phyloP scores from a whole-genome alignment of 2,113 vertebrate genomes.

The Hippolais icterina region DNA sequence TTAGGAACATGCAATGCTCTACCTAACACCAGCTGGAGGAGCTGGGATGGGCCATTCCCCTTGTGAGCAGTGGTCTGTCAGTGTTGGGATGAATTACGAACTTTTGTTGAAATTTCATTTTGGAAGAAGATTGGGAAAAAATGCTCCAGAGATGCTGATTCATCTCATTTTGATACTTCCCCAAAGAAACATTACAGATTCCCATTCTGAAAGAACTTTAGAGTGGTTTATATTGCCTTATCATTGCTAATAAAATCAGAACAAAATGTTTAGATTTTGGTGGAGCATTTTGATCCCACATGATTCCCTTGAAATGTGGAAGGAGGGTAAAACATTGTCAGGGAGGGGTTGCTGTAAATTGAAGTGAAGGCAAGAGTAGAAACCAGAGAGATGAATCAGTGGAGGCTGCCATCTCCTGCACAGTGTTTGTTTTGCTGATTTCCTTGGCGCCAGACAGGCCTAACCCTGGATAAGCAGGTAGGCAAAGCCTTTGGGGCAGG shows the following conservation, averaged over 20 bases:
- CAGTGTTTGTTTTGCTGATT: background rate
- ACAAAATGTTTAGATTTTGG: background rate
- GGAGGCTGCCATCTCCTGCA: background rate
- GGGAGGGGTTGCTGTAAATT: background rate
- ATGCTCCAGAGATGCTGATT: background rate
- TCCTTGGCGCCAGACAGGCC: background rate
- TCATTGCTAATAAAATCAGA: conserved; percentile 15
- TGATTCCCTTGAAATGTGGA: background rate
- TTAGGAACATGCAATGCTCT: background rate
- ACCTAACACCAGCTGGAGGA: background rate
- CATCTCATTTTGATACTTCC: conserved; percentile 1
- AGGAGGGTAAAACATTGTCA: rapidly evolving
- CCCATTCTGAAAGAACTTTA: background rate
- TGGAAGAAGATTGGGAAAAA: background rate
- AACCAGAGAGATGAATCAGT: background rate
- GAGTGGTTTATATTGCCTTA: background rate
- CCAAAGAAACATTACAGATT: background rate
- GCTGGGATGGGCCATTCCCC: background rate
- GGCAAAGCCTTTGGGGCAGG: background rate
- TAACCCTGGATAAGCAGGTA: background rate
- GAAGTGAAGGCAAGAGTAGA: background rate
- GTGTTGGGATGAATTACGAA: background rate
- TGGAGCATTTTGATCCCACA: background rate
- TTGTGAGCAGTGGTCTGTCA: background rate
- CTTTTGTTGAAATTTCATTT: background rate